Conservation (phyloP, 2,797 vertebrate genomes). For the Galago senegalensis region DNA sequence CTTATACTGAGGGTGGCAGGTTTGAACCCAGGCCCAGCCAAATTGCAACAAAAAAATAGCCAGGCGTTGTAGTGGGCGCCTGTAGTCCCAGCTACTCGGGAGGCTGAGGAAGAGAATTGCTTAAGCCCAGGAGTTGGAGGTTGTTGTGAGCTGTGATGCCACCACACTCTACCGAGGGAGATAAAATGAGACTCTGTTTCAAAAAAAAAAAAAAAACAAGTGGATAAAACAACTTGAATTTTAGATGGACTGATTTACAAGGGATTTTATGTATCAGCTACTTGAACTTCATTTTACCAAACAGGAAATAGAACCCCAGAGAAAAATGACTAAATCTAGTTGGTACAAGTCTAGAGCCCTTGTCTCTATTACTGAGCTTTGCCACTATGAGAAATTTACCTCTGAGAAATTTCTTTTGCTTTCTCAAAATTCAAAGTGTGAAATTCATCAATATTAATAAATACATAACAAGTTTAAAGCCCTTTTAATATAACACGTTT, state of each 20-base stretch:
- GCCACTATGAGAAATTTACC: not conserved
- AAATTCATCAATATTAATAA: not conserved
- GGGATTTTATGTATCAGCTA: not conserved
- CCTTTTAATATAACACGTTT: not conserved
- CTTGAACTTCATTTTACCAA: not conserved
- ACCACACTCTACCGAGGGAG: no score
- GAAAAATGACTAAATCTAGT: not conserved
- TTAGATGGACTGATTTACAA: not conserved
- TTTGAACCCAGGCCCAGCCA: no score
- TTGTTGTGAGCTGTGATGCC: no score
- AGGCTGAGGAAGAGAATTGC: no score
- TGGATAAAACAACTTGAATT: not conserved
- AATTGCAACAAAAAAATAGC: no score
- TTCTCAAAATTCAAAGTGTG: conserved; percentile 20
- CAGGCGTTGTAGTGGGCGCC: no score
- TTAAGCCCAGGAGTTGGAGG: no score
- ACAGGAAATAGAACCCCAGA: not conserved
- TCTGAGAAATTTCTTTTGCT: not conserved
- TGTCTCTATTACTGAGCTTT: not conserved
- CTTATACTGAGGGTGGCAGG: no score
- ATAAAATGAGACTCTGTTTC: no score
- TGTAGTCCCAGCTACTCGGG: no score
- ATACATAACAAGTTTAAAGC: not conserved
- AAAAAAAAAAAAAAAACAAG: no score
- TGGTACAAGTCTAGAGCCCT: not conserved